phyloP scores from a whole-genome alignment of 2,888 invertebrate species.

The Acholoe squamosa region DNA sequence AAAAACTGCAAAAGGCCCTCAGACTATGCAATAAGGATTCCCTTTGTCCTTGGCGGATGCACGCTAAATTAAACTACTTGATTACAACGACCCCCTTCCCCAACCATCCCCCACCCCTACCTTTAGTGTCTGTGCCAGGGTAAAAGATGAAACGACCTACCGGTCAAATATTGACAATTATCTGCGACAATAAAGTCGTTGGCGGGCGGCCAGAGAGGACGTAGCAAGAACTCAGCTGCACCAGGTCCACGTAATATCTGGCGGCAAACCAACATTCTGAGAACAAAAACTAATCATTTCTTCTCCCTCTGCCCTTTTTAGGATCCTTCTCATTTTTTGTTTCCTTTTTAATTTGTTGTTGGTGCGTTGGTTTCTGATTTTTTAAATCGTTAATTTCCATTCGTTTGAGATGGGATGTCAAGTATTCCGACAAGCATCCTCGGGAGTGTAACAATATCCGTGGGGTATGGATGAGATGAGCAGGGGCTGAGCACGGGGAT shows the following conservation, averaged over 20 bases:
- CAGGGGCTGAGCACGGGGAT: neutral
- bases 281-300: neutral
- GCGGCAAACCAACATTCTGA: neutral
- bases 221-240: neutral
- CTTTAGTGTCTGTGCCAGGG: neutral
- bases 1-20: neutral
- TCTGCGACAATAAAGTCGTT: neutral
- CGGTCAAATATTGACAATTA: conserved; percentile 20
- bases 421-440: neutral
- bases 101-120: too few species aligned
- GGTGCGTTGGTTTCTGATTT: too few species aligned
- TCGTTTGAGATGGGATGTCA: neutral
- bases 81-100: neutral
- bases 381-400: too few species aligned
- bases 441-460: conserved; percentile 6
- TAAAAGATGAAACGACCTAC: neutral
- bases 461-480: neutral
- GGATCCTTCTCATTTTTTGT: neutral
- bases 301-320: neutral
- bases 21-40: neutral
- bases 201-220: neutral
- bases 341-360: too few species aligned
- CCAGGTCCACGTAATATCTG: neutral
- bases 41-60: neutral
- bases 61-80: neutral